Evolutionary conservation across 2,888 invertebrate genomes (phyloP).

Genomic region (Lasioglossum zephyrum): DNA sequence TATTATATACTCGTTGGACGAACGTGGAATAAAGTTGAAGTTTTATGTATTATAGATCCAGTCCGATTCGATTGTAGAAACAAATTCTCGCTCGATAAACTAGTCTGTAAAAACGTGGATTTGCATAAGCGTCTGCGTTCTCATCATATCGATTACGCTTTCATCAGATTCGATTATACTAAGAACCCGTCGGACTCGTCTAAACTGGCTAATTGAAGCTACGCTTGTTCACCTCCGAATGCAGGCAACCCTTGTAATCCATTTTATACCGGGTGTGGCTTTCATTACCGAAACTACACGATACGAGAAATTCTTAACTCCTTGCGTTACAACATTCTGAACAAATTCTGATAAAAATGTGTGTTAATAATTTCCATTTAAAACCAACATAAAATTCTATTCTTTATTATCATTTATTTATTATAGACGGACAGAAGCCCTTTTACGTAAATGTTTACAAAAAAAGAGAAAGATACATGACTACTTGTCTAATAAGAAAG

Average conservation of each 20-base stretch:
- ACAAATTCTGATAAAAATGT: too few relatives aligned
- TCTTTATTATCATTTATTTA: too few relatives aligned
- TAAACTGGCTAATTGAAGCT: slow-evolving; percentile 11
- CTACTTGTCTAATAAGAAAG: too few relatives aligned
- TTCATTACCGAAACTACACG: not conserved
- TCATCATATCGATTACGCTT: not conserved
- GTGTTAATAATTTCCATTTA: too few relatives aligned
- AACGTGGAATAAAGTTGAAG: not conserved
- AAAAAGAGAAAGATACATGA: too few relatives aligned
- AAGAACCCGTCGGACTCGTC: not conserved
- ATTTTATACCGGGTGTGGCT: not conserved
- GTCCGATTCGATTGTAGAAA: not conserved
- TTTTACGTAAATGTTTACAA: too few relatives aligned
- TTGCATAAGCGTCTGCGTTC: not conserved
- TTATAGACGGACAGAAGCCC: too few relatives aligned
- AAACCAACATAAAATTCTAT: too few relatives aligned
- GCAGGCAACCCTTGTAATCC: not conserved
- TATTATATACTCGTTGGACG: not conserved
- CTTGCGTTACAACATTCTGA: too few relatives aligned
- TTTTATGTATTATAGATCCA: not conserved
- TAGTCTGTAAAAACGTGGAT: not conserved
- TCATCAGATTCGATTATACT: not conserved
- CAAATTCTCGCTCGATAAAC: not conserved
- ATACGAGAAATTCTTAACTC: not conserved
- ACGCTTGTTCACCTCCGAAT: not conserved